Evolutionary conservation across 2,888 invertebrate genomes (phyloP).

Genomic region (Drosophila pegasa): DNA sequence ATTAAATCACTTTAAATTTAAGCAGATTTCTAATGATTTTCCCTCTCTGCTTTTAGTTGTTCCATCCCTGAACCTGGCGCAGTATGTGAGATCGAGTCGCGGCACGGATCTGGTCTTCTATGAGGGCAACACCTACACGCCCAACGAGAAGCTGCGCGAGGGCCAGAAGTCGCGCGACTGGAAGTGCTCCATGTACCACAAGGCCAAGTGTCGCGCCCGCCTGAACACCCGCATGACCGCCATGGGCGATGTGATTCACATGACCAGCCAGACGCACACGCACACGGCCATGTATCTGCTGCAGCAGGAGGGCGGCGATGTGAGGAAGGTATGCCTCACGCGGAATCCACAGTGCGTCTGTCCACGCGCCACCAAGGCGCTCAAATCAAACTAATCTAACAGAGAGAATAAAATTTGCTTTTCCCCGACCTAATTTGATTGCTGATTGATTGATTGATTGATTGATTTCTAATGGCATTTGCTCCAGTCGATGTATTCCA

Average conservation of each 20-base stretch:
- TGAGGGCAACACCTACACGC: conserved; percentile 83
- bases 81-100: conserved; percentile 71
- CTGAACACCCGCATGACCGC: conserved; percentile 75
- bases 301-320: conserved; percentile 16
- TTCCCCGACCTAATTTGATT: background rate
- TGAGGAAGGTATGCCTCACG: conserved; percentile 38
- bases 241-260: conserved; percentile 73
- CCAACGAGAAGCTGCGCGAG: conserved; percentile 82
- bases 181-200: conserved; percentile 85
- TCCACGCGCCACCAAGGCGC: conserved; percentile 23
- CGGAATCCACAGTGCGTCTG: conserved; percentile 55
- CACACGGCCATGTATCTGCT: conserved; percentile 77
- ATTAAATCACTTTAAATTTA: background rate
- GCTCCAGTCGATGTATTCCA: background rate
- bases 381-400: conserved; percentile 27
- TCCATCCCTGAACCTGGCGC: conserved; percentile 32
- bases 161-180: conserved; percentile 83
- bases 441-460: background rate
- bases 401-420: conserved; percentile 12
- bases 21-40: conserved; percentile 8
- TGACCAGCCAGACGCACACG: conserved; percentile 75
- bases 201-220: conserved; percentile 82
- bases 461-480: background rate
- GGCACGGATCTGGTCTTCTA: conserved; percentile 81
- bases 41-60: conserved; percentile 23